Conservation (phyloP, 37 sponge, comb jelly and placozoan species). For the Sycon ciliatum region DNA sequence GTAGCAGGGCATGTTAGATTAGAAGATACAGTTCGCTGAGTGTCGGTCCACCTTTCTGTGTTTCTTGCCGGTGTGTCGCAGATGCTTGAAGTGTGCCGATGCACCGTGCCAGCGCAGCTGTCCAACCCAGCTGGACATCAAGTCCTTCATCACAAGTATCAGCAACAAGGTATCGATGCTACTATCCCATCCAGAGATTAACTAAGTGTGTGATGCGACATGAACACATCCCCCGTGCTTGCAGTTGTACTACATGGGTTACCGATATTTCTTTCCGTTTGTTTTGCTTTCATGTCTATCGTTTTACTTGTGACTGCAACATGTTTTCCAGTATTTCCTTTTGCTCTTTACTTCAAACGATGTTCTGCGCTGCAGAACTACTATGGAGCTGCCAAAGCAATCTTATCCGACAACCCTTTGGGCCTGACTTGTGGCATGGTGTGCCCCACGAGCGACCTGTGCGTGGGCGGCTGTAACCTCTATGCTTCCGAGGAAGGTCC, state of each 20-base stretch:
- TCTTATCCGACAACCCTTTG: slow-evolving; percentile 94
- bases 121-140: slow-evolving; percentile 92
- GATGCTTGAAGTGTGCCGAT: slow-evolving; percentile 93
- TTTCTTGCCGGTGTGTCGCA: neutral
- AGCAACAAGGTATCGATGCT: slow-evolving; percentile 49
- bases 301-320: neutral
- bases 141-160: slow-evolving; percentile 80
- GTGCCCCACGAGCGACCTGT: slow-evolving; percentile 90
- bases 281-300: neutral
- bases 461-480: slow-evolving; percentile 92
- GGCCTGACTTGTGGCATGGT: slow-evolving; percentile 95
- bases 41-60: neutral
- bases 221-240: too few relatives aligned
- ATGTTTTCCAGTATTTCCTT: too few relatives aligned
- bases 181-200: neutral
- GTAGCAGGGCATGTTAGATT: neutral
- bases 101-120: slow-evolving; percentile 97
- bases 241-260: neutral
- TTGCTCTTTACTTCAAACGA: neutral
- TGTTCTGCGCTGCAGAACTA: slow-evolving; percentile 51
- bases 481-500: slow-evolving; percentile 90
- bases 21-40: neutral
- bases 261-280: neutral
- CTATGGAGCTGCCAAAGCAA: slow-evolving; percentile 84
- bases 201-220: too few relatives aligned